Conservation (phyloP, 2,113 vertebrate genomes). For the Dromiciops gliroides region DNA sequence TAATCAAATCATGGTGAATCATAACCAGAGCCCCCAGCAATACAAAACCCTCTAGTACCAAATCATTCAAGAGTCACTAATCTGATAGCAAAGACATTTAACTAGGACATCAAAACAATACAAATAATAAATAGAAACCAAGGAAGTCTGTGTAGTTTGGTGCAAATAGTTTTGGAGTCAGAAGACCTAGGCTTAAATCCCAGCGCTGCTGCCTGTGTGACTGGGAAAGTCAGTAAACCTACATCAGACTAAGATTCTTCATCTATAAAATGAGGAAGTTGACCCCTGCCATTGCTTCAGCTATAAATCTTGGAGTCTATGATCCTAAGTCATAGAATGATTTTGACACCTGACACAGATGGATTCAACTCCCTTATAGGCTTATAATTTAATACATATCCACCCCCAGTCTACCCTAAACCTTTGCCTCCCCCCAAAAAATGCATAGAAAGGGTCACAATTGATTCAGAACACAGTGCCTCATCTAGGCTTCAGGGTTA, state of each 20-base stretch:
- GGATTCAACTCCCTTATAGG: not conserved
- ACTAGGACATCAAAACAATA: not conserved
- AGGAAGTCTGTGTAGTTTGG: not conserved
- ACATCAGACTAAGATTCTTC: not conserved
- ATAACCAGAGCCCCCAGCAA: not conserved
- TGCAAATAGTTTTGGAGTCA: not conserved
- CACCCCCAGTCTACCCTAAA: not conserved
- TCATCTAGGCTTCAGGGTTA: not conserved
- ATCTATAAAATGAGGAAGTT: not conserved
- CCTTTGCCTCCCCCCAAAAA: not conserved
- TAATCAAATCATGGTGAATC: not conserved
- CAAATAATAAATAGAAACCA: not conserved
- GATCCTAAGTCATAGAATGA: not conserved
- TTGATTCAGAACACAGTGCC: not conserved
- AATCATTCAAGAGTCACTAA: not conserved
- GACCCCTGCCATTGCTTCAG: not conserved
- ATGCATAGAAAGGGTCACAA: not conserved
- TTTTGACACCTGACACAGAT: not conserved
- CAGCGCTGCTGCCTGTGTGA: not conserved
- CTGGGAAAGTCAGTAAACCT: fast-evolving
- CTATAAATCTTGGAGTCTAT: not conserved
- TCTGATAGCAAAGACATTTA: not conserved
- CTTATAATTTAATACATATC: not conserved
- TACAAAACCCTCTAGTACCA: not conserved
- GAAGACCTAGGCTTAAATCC: not conserved